phyloP scores from a whole-genome alignment of 2,797 vertebrate species.

The Helostoma temminkii region DNA sequence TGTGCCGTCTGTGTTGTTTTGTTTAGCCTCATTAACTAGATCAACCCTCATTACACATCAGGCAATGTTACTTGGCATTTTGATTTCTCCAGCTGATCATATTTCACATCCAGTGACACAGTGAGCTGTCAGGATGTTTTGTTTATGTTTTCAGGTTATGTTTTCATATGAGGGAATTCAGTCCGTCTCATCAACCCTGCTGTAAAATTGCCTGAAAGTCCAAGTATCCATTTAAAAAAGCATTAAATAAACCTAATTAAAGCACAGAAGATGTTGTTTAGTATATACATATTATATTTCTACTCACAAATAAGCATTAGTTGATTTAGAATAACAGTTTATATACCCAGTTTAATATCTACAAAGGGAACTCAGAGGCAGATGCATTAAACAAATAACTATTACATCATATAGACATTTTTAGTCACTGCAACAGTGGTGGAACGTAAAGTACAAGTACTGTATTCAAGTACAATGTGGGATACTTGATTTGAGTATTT shows the following conservation, averaged over 20 bases:
- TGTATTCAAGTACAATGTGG: too few relatives aligned
- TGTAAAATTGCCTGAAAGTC: conserved; percentile 29
- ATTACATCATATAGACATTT: not conserved
- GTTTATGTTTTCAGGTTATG: conserved; percentile 5
- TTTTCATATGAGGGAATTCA: conserved; percentile 13
- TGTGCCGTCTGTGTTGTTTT: conserved; percentile 27
- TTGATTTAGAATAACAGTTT: not conserved
- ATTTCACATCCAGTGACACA: conserved; percentile 26
- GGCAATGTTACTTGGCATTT: conserved; percentile 34
- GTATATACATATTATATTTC: too few relatives aligned
- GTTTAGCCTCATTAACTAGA: conserved; percentile 52
- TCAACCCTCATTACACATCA: conserved; percentile 37
- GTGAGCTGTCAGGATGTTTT: conserved; percentile 11
- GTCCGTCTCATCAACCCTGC: not conserved
- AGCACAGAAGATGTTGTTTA: too few relatives aligned
- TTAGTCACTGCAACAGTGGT: too few relatives aligned
- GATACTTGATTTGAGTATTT: too few relatives aligned
- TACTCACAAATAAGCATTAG: too few relatives aligned
- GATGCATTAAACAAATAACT: not conserved
- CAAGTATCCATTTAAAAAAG: not conserved
- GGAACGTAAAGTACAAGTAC: too few relatives aligned
- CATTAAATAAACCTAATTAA: not conserved
- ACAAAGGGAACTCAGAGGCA: not conserved
- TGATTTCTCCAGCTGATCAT: conserved; percentile 22
- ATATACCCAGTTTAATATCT: not conserved